phyloP scores from a whole-genome alignment of 2,888 invertebrate species.

The Hyppa rectilinea region DNA sequence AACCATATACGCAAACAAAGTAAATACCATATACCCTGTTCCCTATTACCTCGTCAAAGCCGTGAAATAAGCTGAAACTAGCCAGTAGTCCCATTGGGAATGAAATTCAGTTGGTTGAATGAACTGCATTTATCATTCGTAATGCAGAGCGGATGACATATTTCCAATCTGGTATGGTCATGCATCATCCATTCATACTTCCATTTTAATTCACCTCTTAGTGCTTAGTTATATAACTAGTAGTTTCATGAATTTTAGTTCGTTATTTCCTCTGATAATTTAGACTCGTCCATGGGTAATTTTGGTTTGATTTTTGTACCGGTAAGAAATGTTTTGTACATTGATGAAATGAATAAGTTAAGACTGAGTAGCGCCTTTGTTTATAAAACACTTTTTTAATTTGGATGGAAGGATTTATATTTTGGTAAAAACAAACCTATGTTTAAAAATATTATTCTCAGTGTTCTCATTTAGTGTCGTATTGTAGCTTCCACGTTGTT shows the following conservation, averaged over 20 bases:
- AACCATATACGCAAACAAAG: neutral
- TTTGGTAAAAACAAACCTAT: neutral
- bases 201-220: constrained; percentile 48
- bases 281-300: neutral
- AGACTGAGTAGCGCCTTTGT: neutral
- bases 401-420: neutral
- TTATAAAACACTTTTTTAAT: neutral
- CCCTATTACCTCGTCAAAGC: constrained; percentile 39
- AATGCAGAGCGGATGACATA: constrained; percentile 61
- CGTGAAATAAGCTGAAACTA: constrained; percentile 29
- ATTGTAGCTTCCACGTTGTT: neutral
- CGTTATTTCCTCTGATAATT: neutral
- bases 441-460: neutral
- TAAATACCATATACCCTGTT: constrained; percentile 2
- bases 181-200: constrained; percentile 57
- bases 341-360: no score
- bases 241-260: constrained; percentile 4
- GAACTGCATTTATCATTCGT: constrained; percentile 61
- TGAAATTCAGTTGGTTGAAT: constrained; percentile 58
- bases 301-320: neutral
- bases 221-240: constrained; percentile 21
- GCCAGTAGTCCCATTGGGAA: constrained; percentile 12
- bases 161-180: constrained; percentile 59
- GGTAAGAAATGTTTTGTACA: neutral
- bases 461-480: neutral